These are phyloP conservation scores for Hippoglossus stenolepis DNA, from an alignment of 2,113 vertebrate genomes.

Conservation along the genomic window DNA sequence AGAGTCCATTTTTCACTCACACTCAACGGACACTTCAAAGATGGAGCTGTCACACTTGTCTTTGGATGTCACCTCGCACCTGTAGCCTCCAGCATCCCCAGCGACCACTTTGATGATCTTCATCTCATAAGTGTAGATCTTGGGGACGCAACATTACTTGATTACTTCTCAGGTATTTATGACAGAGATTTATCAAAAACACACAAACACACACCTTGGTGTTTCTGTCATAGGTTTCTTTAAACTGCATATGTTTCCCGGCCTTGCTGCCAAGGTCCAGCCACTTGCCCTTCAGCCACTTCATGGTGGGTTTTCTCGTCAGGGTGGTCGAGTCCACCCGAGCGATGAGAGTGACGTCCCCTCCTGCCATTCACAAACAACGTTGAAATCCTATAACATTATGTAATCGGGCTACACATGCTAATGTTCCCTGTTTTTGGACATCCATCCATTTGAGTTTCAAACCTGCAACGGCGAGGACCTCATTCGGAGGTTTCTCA, in stretches of 20 bases:
- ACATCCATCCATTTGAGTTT: background rate
- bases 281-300: slow-evolving; percentile 96
- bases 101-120: slow-evolving; percentile 83
- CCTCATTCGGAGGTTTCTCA: slow-evolving; percentile 74
- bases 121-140: slow-evolving; percentile 90
- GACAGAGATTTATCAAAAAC: background rate
- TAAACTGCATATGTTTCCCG: slow-evolving; percentile 88
- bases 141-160: background rate
- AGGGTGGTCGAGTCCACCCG: slow-evolving; percentile 86
- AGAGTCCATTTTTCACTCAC: slow-evolving; percentile 71
- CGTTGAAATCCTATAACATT: background rate
- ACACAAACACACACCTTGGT: slow-evolving; percentile 81
- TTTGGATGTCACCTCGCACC: slow-evolving; percentile 89
- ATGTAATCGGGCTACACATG: background rate
- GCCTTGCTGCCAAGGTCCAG: slow-evolving; percentile 89
- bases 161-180: slow-evolving; percentile 11
- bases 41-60: slow-evolving; percentile 88
- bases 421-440: background rate
- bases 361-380: slow-evolving; percentile 74
- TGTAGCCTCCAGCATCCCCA: slow-evolving; percentile 87
- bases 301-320: slow-evolving; percentile 82
- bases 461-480: slow-evolving; percentile 77
- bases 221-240: slow-evolving; percentile 87
- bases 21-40: slow-evolving; percentile 87
- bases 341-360: slow-evolving; percentile 74